Evolutionary conservation across 1,140 invertebrate genomes (phyloP), one percentile per base, ranked within the genome.

Genomic region (Diorhabda elongata): DNA sequence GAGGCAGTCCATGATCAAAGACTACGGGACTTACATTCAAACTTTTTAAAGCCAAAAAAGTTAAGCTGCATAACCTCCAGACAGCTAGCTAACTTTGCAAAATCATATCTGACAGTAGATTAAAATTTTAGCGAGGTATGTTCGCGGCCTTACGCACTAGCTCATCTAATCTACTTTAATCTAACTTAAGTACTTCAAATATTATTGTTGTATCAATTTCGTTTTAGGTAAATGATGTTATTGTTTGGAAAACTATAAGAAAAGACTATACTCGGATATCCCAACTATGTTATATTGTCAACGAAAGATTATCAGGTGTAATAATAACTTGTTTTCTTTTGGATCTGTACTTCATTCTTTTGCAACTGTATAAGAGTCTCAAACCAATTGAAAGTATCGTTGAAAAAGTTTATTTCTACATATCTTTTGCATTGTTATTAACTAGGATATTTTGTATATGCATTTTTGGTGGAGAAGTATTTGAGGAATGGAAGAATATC

Each of bases 401-500:
- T 41, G 45, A 72, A 59, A 75, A 69, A 58, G 45, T 71, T 3
- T 89, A 89, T 71, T 88, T 86, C 70, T 88, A 86, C 74, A 84
- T 84, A 43, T 89, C 87, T 0, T 86, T 89, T 68, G 71, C 77
- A 0, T 87, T 87, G 71, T 73, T 89, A 5, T 79, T 89, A 6
- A 75, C 82, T 3, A 80, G 87, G 69, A 87, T 87, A 0, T 71
- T 85, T 9, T 76, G 81, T 2, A 83, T 89, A 0, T 87, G 85
- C 1, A 72, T 89, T 1, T 83, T 83, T 42, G 81, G 84, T 7
- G 84, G 87, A 8, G 82, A 82, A 41, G 84, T 89, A 6, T 79
- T 87, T 71, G 87, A 88, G 76, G 83, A 88, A 69, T 87, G 86
- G 26, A 86, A 82, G 79, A 66, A 83, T 41, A 83, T 84, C 0